Base-by-base conservation (phyloP, 2,797 vertebrate species). In the Poliocrania exsul region DNA sequence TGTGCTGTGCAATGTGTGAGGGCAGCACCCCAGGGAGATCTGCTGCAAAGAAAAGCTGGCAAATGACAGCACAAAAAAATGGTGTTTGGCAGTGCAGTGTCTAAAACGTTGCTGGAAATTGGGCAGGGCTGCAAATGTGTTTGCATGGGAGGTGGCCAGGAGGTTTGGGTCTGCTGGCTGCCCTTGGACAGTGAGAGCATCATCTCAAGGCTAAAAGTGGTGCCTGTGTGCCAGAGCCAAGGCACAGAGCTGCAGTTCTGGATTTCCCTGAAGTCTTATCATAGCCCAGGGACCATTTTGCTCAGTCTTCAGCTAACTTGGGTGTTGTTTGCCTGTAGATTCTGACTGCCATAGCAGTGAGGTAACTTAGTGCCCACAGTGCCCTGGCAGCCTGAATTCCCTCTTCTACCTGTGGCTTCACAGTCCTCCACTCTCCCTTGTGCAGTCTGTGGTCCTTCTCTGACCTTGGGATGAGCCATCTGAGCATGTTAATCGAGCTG, bases 401-500 rank as follows among this genome's bases (percentile, higher is more conserved):
- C 35, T 72, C 23, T n/a, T 42, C 25, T 60, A 29, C 81, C 88
- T 71, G 53, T 57, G 46, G 53, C 31, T 57, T 70, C 66, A 33
- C 20, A 7, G 5, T 56, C 18, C 4, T 0, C 24, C 31, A 42
- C 25, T 24, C 35, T 88, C 23, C 40, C 61, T 64, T 9, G 24
- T 38, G 24, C 67, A 33, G 38, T 44, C 58, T 57, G 33, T 78
- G 77, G 66, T 86, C 77, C 82, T 87, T 78, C 54, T 73, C 46
- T 95, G 94, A 84, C 92, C 89, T 92, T 92, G 69, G 21, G 10
- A 60, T 78, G 85, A 94, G 80, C 65, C 85, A 69, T 71, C 91
- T 73, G 64, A 37, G 57, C n/a, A 9, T 33, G 35, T 60, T 93
- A 67, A 85, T 82, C 0, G 4, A 86, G 87, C 50, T 83, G 35